These are phyloP conservation scores for Anneissia japonica DNA, from an alignment of 35 echinoderm and acorn worm species.

Conservation along the genomic window DNA sequence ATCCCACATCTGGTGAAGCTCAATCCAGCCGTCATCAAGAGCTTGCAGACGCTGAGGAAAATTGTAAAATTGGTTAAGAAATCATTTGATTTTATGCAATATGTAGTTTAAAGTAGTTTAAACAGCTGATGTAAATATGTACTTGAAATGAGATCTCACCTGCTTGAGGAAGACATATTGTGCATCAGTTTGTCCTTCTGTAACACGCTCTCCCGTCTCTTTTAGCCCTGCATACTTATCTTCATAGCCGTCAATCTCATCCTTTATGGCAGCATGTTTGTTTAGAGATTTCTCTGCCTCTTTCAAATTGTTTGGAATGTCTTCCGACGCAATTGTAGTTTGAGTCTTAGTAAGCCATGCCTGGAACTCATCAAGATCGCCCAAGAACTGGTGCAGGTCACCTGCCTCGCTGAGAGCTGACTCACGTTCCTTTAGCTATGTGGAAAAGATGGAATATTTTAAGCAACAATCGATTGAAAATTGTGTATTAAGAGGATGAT, in stretches of 20 bases:
- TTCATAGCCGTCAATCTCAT: slow-evolving; percentile 97
- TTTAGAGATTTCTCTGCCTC: slow-evolving; percentile 98
- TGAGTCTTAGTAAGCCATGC: slow-evolving; percentile 92
- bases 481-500: background rate
- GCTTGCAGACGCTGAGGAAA: slow-evolving; percentile 98
- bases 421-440: slow-evolving; percentile 94
- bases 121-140: too few relatives aligned
- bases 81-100: too few relatives aligned
- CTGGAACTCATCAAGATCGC: slow-evolving; percentile 99
- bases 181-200: slow-evolving; percentile 94
- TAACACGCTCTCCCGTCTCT: slow-evolving; percentile 86
- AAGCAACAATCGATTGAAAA: too few relatives aligned
- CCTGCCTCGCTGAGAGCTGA: slow-evolving; percentile 85
- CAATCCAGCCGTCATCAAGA: slow-evolving; percentile 91
- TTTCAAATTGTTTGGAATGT: slow-evolving; percentile 82
- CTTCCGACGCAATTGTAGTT: slow-evolving; percentile 92
- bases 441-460: background rate
- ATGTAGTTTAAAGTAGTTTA: too few relatives aligned
- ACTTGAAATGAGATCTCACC: slow-evolving; percentile 63
- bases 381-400: slow-evolving; percentile 96
- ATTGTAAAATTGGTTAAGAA: too few relatives aligned
- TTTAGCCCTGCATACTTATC: slow-evolving; percentile 98
- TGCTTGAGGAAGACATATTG: slow-evolving; percentile 99
- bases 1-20: slow-evolving; percentile 99
- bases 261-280: slow-evolving; percentile 97